Evolutionary conservation across 2,113 vertebrate species (phyloP).

Genomic region (Bungarus multicinctus): DNA sequence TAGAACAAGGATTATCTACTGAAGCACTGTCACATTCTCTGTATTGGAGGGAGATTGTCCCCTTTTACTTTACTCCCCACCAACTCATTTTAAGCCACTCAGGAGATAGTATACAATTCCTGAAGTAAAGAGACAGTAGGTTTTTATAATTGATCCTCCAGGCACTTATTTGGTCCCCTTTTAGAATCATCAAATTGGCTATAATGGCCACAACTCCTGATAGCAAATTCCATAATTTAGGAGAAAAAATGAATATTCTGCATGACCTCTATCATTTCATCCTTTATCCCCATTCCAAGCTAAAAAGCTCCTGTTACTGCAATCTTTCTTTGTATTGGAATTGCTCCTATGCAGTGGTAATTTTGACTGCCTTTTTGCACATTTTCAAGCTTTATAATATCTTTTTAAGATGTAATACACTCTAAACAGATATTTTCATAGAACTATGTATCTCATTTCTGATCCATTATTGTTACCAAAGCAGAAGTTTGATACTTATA

Average conservation of each 20-base stretch:
- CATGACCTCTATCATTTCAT: not conserved
- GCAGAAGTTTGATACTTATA: not conserved
- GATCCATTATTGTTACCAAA: not conserved
- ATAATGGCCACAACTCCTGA: not conserved
- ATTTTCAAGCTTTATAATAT: not conserved
- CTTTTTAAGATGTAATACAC: not conserved
- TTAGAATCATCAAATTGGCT: not conserved
- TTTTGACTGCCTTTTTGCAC: not conserved
- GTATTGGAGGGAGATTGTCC: not conserved
- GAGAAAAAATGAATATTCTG: not conserved
- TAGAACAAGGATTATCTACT: not conserved
- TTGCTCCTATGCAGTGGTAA: not conserved
- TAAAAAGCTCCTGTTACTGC: not conserved
- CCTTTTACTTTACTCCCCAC: not conserved
- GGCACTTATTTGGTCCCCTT: not conserved
- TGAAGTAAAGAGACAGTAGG: not conserved
- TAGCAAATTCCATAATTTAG: not conserved
- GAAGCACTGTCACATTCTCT: not conserved
- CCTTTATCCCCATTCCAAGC: not conserved
- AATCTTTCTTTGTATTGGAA: not conserved
- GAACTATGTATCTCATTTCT: not conserved
- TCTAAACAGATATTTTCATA: not conserved
- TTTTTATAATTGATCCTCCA: not conserved
- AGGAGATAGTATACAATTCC: not conserved
- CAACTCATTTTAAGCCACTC: not conserved